These are phyloP conservation scores for Nerophis ophidion DNA, from an alignment of 2,113 vertebrate species.

Conservation along the genomic window DNA sequence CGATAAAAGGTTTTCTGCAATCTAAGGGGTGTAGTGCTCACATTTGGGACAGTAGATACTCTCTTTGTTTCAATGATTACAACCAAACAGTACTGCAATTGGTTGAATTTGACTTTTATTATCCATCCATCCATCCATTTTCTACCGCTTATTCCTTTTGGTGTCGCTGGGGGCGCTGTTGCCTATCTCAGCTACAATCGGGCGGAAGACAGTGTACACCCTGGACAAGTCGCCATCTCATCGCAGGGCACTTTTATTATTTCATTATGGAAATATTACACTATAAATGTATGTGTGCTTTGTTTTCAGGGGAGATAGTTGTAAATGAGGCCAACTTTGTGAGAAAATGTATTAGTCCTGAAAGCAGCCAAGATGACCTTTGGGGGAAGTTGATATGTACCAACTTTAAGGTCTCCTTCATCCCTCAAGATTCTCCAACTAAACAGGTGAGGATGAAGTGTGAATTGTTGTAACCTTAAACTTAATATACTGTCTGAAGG, in stretches of 20 bases:
- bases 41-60: no score
- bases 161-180: no score
- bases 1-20: no score
- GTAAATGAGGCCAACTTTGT: slow-evolving; percentile 97
- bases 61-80: no score
- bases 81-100: no score
- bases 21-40: no score
- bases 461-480: background rate
- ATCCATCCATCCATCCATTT: no score
- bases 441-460: slow-evolving; percentile 70
- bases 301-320: slow-evolving; percentile 86
- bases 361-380: slow-evolving; percentile 86
- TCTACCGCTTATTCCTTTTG: no score
- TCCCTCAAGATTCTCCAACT: slow-evolving; percentile 81
- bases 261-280: no score
- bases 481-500: background rate
- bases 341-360: slow-evolving; percentile 89
- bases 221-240: no score
- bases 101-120: background rate
- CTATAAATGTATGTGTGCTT: slow-evolving; percentile 4
- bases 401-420: slow-evolving; percentile 98
- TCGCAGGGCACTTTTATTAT: background rate
- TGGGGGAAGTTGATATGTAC: slow-evolving; percentile 97
- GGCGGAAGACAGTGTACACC: no score
- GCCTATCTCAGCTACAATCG: no score